phyloP scores from a whole-genome alignment of 2,888 invertebrate genomes.

The Corbicula japonica region DNA sequence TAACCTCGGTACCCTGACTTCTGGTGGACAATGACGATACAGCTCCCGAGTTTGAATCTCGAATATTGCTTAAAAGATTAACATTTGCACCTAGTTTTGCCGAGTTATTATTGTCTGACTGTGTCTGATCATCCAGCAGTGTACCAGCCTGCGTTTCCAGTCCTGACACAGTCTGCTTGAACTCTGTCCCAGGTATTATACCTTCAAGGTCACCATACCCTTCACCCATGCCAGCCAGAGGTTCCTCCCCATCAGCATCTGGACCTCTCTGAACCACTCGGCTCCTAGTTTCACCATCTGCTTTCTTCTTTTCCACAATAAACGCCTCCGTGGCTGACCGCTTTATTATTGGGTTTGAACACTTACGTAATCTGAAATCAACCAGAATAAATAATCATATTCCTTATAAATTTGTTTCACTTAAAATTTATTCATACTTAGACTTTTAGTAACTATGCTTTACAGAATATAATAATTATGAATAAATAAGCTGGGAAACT shows the following conservation, averaged over 20 bases:
- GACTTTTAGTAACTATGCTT: too few species aligned
- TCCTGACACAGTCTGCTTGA: slow-evolving; percentile 14
- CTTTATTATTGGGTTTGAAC: slow-evolving; percentile 72
- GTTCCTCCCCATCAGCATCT: neutral
- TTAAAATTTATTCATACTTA: too few species aligned
- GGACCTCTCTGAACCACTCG: neutral
- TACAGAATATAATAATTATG: too few species aligned
- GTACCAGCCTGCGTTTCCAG: slow-evolving; percentile 46
- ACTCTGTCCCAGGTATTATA: slow-evolving; percentile 38
- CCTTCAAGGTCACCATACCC: slow-evolving; percentile 24
- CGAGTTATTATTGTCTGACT: slow-evolving; percentile 20
- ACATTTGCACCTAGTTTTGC: neutral
- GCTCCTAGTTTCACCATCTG: neutral
- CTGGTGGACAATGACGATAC: too few species aligned
- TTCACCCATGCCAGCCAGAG: slow-evolving; percentile 12
- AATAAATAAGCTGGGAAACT: too few species aligned
- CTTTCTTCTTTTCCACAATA: slow-evolving; percentile 51
- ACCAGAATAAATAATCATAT: too few species aligned
- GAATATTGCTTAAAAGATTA: too few species aligned
- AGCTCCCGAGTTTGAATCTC: too few species aligned
- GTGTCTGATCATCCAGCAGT: slow-evolving; percentile 42
- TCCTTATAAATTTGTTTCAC: too few species aligned
- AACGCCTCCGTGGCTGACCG: slow-evolving; percentile 73
- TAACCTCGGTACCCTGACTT: slow-evolving; percentile 48
- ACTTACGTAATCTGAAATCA: slow-evolving; percentile 72